Conservation (phyloP, 2,888 invertebrate genomes). For the Cephus pulcher region DNA sequence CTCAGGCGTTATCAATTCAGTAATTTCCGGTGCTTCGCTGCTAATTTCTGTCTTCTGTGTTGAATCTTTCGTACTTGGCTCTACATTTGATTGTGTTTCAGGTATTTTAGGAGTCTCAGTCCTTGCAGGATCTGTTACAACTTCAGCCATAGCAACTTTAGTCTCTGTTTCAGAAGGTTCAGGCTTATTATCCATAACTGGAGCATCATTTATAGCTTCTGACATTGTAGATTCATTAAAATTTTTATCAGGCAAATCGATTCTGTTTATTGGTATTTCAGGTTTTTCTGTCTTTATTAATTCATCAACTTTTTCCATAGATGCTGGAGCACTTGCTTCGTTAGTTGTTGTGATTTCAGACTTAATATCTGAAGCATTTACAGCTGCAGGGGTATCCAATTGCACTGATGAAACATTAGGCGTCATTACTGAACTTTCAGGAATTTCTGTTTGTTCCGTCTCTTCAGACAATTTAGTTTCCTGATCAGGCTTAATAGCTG, state of each 20-base stretch:
- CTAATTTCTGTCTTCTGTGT: background rate
- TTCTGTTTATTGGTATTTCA: constrained; percentile 2
- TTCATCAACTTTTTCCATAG: constrained; percentile 4
- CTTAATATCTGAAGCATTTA: constrained; percentile 25
- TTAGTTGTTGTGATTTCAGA: constrained; percentile 12
- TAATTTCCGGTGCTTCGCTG: background rate
- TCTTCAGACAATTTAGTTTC: background rate
- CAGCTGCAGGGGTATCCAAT: background rate
- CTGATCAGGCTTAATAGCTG: background rate
- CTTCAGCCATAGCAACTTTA: background rate
- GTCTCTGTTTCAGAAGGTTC: background rate
- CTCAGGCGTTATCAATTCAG: background rate
- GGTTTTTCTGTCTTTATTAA: background rate
- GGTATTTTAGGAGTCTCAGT: background rate
- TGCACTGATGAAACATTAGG: background rate
- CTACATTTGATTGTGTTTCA: background rate
- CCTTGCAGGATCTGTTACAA: background rate
- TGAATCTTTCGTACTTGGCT: background rate
- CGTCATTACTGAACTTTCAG: background rate
- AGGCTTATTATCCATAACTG: background rate
- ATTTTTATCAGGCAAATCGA: constrained; percentile 6
- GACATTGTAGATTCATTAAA: background rate
- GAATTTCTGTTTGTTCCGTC: background rate
- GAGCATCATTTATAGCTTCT: background rate
- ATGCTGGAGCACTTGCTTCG: constrained; percentile 11